Evolutionary conservation across 2,888 invertebrate genomes (phyloP).

Genomic region (Cyclophora punctaria): DNA sequence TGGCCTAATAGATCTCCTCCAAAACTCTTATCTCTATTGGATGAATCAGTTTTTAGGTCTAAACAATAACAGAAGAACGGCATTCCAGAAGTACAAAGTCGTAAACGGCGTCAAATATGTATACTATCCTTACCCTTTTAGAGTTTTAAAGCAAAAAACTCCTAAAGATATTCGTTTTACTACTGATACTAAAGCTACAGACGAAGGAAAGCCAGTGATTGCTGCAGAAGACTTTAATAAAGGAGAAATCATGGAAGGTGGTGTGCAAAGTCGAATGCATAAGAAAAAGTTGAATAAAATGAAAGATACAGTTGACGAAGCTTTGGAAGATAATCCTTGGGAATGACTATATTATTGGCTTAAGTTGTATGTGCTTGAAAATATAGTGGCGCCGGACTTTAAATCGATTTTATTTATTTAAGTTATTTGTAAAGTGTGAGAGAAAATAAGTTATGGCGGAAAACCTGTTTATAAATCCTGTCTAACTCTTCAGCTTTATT

Average conservation of each 20-base stretch:
- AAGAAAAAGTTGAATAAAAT: conserved; percentile 49
- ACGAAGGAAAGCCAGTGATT: conserved; percentile 34
- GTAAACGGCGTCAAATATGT: conserved; percentile 57
- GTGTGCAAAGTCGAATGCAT: conserved; percentile 45
- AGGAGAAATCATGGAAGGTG: conserved; percentile 56
- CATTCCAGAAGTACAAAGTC: conserved; percentile 41
- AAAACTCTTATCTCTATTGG: conserved; percentile 56
- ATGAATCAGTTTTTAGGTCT: conserved; percentile 42
- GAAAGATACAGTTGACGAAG: conserved; percentile 49
- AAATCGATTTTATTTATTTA: conserved; percentile 52
- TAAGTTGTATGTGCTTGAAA: conserved; percentile 60
- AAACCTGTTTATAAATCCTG: no score
- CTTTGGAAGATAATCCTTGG: conserved; percentile 62
- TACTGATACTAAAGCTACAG: conserved; percentile 20
- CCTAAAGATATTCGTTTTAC: conserved; percentile 34
- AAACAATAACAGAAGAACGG: conserved; percentile 33
- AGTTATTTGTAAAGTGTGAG: background rate
- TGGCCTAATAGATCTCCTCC: conserved; percentile 47
- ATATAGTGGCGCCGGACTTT: conserved; percentile 55
- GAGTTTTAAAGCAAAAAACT: conserved; percentile 33
- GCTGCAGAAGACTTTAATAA: conserved; percentile 58
- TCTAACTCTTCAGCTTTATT: no score
- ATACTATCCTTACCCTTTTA: conserved; percentile 40
- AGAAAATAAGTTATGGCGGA: no score
- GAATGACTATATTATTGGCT: conserved; percentile 69